Evolutionary conservation across 2,797 vertebrate species (phyloP).

Genomic region (Pangasius macronema): DNA sequence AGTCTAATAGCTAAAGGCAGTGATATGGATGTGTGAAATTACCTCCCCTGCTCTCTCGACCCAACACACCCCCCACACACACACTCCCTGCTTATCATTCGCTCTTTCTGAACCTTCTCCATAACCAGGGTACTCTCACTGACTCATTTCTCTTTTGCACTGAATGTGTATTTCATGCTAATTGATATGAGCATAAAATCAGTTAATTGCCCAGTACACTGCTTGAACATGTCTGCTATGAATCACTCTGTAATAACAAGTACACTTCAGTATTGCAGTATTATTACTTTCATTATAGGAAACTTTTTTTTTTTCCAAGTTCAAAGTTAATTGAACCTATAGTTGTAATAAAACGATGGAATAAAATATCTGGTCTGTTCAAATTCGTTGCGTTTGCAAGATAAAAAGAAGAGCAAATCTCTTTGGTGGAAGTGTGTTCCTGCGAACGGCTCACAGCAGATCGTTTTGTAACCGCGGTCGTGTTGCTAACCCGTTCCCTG

Average conservation of each 20-base stretch:
- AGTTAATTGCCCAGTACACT: slow-evolving; percentile 58
- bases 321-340: slow-evolving; percentile 56
- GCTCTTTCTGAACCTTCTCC: background rate
- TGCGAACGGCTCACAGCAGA: background rate
- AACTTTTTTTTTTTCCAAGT: slow-evolving; percentile 54
- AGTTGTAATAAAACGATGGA: background rate
- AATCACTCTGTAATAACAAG: slow-evolving; percentile 60
- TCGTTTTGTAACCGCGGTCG: background rate
- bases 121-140: background rate
- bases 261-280: slow-evolving; percentile 54
- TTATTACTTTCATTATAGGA: slow-evolving; percentile 26
- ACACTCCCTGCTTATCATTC: no score
- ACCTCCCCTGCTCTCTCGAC: background rate
- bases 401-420: background rate
- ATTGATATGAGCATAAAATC: background rate
- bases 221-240: slow-evolving; percentile 61
- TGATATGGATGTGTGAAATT: slow-evolving; percentile 1
- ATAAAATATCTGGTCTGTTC: background rate
- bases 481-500: background rate
- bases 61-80: no score
- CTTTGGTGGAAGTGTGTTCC: background rate
- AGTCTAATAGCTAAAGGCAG: background rate
- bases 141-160: background rate
- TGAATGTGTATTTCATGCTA: slow-evolving; percentile 5
- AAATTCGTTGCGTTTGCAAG: background rate